Base-by-base conservation (phyloP, 2,113 vertebrate species). In the Tonatia bakeri region DNA sequence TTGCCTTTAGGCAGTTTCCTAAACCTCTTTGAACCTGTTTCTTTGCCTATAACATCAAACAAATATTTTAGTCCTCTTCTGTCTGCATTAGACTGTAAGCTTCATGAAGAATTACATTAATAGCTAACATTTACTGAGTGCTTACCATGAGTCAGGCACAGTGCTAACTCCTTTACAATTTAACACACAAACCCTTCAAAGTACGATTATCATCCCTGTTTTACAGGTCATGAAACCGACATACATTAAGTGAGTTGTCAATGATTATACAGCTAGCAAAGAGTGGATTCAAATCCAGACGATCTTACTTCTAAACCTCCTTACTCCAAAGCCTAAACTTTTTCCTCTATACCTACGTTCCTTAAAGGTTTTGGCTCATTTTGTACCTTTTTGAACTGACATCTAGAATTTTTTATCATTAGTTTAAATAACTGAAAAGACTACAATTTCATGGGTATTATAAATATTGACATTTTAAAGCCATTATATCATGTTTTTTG, bases 1-100 rank as follows among this genome's bases (percentile, higher is more conserved):
- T 91, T 96, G 87, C 86, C 61, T 90, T 82, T 82, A 7, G 77
- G 40, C 33, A 54, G 40, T 95, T 94, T 92, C 59, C 40, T 75
- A 86, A 87, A 89, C 85, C 82, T 96, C 59, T 59, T 65, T 79
- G 69, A 95, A 73, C 77, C 54, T 89, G 90, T 64, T 94, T 82
- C 61, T 94, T 94, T 65, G 67, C 59, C 40, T 84, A 20, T 82
- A 87, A 87, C 80, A 90, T 54, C 50, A 85, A 59, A 47, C 26
- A 94, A 50, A 84, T 75, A 80, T 61, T 64, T 43, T 89, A 11
- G 5, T 11, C 40, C 22, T 13, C 1, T 11, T 89, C 31, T 75
- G 26, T n/a, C 45, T 14, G 65, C 10, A 28, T 43, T 4, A 61
- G 70, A 69, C 36, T 40, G 19, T 31, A 75, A 73, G 33, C 33